phyloP scores from a whole-genome alignment of 2,113 vertebrate genomes.

The Dromaius novaehollandiae region DNA sequence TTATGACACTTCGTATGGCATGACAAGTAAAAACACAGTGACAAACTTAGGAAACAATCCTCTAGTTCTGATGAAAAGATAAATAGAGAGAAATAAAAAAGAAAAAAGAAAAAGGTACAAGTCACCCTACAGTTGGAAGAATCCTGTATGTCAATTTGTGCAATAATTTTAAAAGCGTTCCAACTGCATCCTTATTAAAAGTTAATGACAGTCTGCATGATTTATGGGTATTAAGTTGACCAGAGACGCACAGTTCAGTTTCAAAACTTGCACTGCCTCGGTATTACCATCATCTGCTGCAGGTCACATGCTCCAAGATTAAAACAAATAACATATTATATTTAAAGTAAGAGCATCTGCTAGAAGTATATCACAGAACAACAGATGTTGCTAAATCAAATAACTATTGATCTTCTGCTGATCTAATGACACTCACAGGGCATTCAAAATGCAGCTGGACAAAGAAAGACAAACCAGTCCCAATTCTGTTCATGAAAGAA shows the following conservation, averaged over 20 bases:
- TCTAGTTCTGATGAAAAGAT: not conserved
- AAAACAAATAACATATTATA: conserved; percentile 54
- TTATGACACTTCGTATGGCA: not conserved
- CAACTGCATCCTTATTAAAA: conserved; percentile 20
- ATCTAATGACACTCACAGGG: conserved; percentile 37
- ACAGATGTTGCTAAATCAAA: conserved; percentile 73
- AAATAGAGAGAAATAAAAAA: no score
- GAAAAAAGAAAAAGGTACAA: not conserved
- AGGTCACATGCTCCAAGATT: conserved; percentile 28
- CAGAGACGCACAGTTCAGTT: not conserved
- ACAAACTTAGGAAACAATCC: not conserved
- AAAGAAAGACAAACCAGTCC: not conserved
- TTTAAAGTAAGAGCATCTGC: conserved; percentile 74
- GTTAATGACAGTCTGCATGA: conserved; percentile 40
- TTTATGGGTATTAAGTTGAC: conserved; percentile 13
- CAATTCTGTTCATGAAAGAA: not conserved
- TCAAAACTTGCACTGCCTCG: not conserved
- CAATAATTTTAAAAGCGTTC: conserved; percentile 40
- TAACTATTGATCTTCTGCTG: conserved; percentile 63
- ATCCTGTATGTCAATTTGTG: not conserved
- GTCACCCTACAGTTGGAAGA: conserved; percentile 1
- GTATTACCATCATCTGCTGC: not conserved
- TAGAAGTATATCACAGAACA: conserved; percentile 49
- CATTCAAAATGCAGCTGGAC: conserved; percentile 39
- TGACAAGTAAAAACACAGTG: conserved; percentile 9